phyloP scores from a whole-genome alignment of 2,888 invertebrate species.

The Eupelmus urozonus region DNA sequence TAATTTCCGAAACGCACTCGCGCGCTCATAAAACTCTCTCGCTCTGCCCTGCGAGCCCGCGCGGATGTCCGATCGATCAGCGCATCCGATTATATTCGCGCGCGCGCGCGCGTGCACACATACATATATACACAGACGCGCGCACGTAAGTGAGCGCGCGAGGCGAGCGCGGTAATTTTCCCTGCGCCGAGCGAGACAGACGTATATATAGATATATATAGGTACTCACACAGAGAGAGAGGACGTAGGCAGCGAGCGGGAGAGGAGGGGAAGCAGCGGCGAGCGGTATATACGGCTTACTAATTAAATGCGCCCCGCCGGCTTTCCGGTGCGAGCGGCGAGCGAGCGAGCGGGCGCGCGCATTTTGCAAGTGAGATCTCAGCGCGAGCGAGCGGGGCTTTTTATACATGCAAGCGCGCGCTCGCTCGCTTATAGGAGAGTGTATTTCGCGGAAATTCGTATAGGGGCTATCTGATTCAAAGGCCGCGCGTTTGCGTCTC shows the following conservation, averaged over 20 bases:
- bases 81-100: slow-evolving; percentile 46
- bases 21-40: slow-evolving; percentile 7
- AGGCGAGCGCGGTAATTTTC: slow-evolving; percentile 23
- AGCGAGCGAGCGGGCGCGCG: slow-evolving; percentile 46
- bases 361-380: slow-evolving; percentile 47
- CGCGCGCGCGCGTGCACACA: slow-evolving; percentile 3
- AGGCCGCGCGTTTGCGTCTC: too few relatives aligned
- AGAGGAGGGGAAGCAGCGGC: not conserved
- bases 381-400: not conserved
- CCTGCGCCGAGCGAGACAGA: not conserved
- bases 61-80: slow-evolving; percentile 47
- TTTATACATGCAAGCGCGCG: not conserved
- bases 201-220: not conserved
- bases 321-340: slow-evolving; percentile 49
- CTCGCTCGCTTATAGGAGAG: too few relatives aligned
- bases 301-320: slow-evolving; percentile 57
- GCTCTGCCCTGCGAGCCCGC: not conserved
- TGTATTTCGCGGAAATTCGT: slow-evolving; percentile 22
- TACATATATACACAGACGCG: too few relatives aligned
- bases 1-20: slow-evolving; percentile 33
- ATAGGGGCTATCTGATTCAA: not conserved
- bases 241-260: slow-evolving; percentile 13
- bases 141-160: not conserved
- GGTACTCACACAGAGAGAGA: slow-evolving; percentile 15
- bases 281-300: slow-evolving; percentile 36